Evolutionary conservation across 2,113 vertebrate genomes (phyloP), one percentile per base, ranked within the genome.

Genomic region (Sterrhoptilus dennistouni): DNA sequence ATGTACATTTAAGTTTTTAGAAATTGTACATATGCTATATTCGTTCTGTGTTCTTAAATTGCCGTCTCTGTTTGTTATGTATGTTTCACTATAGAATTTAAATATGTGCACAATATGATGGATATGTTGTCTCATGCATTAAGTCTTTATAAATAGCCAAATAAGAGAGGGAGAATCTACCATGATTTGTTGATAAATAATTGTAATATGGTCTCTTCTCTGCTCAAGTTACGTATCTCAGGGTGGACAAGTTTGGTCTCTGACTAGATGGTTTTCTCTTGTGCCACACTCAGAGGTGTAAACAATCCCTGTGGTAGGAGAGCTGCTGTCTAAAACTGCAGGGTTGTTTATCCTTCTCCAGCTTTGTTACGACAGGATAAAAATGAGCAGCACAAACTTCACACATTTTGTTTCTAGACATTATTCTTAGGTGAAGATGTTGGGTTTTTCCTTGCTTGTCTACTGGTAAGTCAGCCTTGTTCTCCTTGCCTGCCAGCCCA

Each of bases 201-300:
- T 54, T 88, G n/a, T 71, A 45, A 44, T 44, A 23, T 71, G 42
- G 20, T 88, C 54, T 84, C 61, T 57, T 90, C 29, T 89, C 78
- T 92, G 56, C 45, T 76, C 40, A 69, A 29, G 49, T 60, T 68
- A 23, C 27, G 0, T 84, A 57, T 94, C 75, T 96, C 95, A 93
- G 93, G 93, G 94, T 96, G 81, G 96, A 96, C 96, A 97, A 96
- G 91, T 94, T 97, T 96, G 94, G 81, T 97, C 94, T 97, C 91
- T 97, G 74, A 89, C 89, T 96, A 87, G 87, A 85, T 95, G 93
- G 70, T 77, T 95, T 87, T 89, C 57, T 89, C 47, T 79, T 91
- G 49, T 94, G 81, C 63, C 54, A 57, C 14, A 11, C 25, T 91
- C 45, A 59, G 68, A 86, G n/a, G 44, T 89, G 36, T 60, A 28